Base-by-base conservation (phyloP, 1,140 invertebrate genomes). In the Drosophila kanapiae region DNA sequence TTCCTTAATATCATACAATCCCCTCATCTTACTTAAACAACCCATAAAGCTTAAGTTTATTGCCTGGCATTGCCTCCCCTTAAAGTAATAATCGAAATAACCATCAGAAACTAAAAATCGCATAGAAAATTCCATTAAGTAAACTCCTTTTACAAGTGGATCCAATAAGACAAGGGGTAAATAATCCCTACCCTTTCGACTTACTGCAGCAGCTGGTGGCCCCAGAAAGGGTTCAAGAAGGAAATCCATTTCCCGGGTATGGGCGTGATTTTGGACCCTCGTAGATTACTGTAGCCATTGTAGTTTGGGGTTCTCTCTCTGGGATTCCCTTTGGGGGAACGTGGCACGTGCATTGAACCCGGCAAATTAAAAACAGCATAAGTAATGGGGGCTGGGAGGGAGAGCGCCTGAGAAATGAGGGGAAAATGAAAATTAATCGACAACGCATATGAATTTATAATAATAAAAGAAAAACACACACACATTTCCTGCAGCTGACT, bases 391-490 rank as follows among this genome's bases (percentile, higher is more conserved):
- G 23, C 64, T 54, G 35, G 18, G 38, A 33, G 42, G 38, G 35
- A 35, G 47, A 16, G 42, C 4, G 38, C 37, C 43, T 72, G 59
- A 71, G 51, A 76, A 75, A 70, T 80, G 77, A 3, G 59, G 71
- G 67, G 35, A 45, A 71, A 90, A 88, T 74, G 87, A 71, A 90
- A 86, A 90, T 88, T 90, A 88, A 88, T 90, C 84, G 84, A 57
- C 81, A 76, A 81, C 85, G 78, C 75, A 81, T 85, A 90, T 90
- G 84, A 88, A 88, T 88, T 85, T 81, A 71, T 81, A 85, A 90
- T 78, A 85, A 90, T 85, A 78, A 78, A 81, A 90, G 69, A 78
- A 75, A 69, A 71, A 72, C 69, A 78, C 48, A 47, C 33, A 23
- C 35, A 23, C 18, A 90, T 88, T 90, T 78, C 70, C 64, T 75